phyloP scores from a whole-genome alignment of 1,140 invertebrate genomes.

The Nixonia krombeini region DNA sequence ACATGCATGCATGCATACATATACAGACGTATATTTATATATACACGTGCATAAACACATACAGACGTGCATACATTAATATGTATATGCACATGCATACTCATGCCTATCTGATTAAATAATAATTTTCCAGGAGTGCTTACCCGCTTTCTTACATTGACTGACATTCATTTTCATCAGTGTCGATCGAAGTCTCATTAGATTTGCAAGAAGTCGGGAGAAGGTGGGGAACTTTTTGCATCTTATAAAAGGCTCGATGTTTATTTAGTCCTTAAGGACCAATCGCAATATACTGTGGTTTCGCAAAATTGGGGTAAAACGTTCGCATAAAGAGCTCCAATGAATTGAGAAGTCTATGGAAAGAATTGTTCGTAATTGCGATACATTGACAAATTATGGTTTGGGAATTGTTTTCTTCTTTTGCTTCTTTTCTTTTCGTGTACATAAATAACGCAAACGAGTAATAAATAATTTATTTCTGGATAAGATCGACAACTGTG shows the following conservation, averaged over 20 bases:
- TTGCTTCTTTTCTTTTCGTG: too few relatives aligned
- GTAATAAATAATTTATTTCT: too few relatives aligned
- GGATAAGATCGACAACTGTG: too few relatives aligned
- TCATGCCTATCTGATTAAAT: constrained; percentile 32
- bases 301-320: neutral
- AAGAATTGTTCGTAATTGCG: too few relatives aligned
- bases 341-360: too few relatives aligned
- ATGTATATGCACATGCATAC: constrained; percentile 1
- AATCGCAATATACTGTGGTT: constrained; percentile 5
- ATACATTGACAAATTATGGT: too few relatives aligned
- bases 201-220: neutral
- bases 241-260: constrained; percentile 24
- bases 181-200: constrained; percentile 7
- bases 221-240: constrained; percentile 10
- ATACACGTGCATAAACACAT: constrained; percentile 13
- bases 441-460: too few relatives aligned
- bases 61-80: constrained; percentile 16
- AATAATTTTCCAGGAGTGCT: constrained; percentile 34
- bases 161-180: constrained; percentile 9
- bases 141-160: constrained; percentile 28
- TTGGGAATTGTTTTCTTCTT: too few relatives aligned
- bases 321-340: neutral
- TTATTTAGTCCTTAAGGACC: constrained; percentile 32
- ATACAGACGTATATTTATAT: neutral
- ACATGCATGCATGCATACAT: constrained; percentile 16